These are phyloP conservation scores for Ichneumoninae sp. DNA, from an alignment of 2,888 invertebrate genomes.

Conservation along the genomic window DNA sequence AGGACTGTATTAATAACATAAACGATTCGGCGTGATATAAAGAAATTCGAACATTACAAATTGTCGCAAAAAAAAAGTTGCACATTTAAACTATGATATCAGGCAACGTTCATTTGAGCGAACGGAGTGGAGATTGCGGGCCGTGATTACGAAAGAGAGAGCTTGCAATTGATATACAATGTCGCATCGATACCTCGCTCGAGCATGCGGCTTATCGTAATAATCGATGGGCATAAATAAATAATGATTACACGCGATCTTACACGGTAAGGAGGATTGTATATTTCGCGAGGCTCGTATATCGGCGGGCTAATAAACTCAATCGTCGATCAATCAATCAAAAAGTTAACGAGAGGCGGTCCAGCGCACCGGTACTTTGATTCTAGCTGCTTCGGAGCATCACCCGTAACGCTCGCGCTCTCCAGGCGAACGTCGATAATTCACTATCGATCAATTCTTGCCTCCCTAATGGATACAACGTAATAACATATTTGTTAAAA, in stretches of 20 bases:
- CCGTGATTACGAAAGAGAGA: constrained; percentile 3
- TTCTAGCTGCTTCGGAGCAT: constrained; percentile 1
- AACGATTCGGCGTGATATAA: too few species aligned
- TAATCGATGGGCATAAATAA: constrained; percentile 22
- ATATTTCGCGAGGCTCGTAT: constrained; percentile 1
- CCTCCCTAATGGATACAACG: neutral
- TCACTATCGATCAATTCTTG: neutral
- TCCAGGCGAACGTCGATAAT: constrained; percentile 17
- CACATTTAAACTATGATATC: too few species aligned
- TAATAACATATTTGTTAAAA: neutral
- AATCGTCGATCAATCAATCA: constrained; percentile 61
- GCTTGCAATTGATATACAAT: constrained; percentile 21
- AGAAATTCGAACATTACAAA: too few species aligned
- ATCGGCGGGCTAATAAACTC: constrained; percentile 49
- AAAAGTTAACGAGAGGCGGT: constrained; percentile 38
- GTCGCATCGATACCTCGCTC: neutral
- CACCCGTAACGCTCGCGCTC: constrained; percentile 1
- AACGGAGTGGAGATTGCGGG: constrained; percentile 1
- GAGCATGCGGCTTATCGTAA: neutral
- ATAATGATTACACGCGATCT: constrained; percentile 15
- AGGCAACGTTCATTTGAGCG: neutral
- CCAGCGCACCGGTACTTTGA: constrained; percentile 29
- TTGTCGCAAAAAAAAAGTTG: too few species aligned
- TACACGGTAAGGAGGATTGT: constrained; percentile 23
- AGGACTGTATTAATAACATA: too few species aligned